phyloP scores from a whole-genome alignment of 2,888 invertebrate species.

The Brachyptera risi region DNA sequence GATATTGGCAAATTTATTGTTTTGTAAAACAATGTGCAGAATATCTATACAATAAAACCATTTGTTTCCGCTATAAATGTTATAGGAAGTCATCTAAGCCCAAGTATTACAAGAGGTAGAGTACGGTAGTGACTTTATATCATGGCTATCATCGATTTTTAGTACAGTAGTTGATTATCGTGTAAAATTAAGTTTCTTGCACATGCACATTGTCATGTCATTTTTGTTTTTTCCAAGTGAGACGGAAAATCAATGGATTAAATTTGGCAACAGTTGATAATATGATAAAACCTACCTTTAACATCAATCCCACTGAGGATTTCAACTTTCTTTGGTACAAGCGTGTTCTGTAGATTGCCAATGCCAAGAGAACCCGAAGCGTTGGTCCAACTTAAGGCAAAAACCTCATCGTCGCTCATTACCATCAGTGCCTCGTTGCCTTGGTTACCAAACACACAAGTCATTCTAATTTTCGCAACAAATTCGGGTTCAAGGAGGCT shows the following conservation, averaged over 20 bases:
- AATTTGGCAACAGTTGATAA: not conserved
- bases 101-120: too few relatives aligned
- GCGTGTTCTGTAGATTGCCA: conserved; percentile 49
- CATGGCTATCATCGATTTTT: too few relatives aligned
- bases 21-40: too few relatives aligned
- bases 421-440: conserved; percentile 57
- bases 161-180: too few relatives aligned
- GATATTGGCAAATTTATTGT: too few relatives aligned
- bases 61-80: too few relatives aligned
- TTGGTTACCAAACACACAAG: conserved; percentile 54
- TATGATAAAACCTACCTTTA: conserved; percentile 40
- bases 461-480: conserved; percentile 48
- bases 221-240: too few relatives aligned
- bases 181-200: too few relatives aligned
- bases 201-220: too few relatives aligned
- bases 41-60: too few relatives aligned
- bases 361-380: conserved; percentile 53
- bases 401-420: conserved; percentile 54
- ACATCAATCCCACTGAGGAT: conserved; percentile 50
- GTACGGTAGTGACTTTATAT: too few relatives aligned
- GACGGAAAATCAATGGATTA: not conserved
- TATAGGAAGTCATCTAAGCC: too few relatives aligned
- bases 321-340: conserved; percentile 51
- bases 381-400: conserved; percentile 54
- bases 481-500: conserved; percentile 51